phyloP scores from a whole-genome alignment of 2,888 invertebrate species.

The Corbicula japonica region DNA sequence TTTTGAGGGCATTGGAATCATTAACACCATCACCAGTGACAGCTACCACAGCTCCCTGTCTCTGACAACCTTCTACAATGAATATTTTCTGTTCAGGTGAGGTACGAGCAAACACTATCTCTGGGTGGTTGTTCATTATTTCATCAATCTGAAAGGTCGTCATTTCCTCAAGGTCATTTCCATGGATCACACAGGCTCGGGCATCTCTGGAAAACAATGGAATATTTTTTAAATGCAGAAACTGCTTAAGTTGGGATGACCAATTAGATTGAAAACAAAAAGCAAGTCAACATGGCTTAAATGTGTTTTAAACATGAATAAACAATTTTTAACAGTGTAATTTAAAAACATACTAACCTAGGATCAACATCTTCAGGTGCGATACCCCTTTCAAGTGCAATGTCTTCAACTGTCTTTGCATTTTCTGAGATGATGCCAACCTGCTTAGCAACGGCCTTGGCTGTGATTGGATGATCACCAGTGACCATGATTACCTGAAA shows the following conservation, averaged over 20 bases:
- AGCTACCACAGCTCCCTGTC: slow-evolving; percentile 92
- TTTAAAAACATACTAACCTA: too few species aligned
- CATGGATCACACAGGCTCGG: slow-evolving; percentile 87
- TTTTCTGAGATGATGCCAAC: slow-evolving; percentile 88
- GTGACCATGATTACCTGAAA: slow-evolving; percentile 88
- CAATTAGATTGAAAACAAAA: too few species aligned
- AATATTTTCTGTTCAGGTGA: slow-evolving; percentile 96
- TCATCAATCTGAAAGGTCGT: slow-evolving; percentile 95
- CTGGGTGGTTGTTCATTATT: slow-evolving; percentile 96
- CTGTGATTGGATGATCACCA: slow-evolving; percentile 89
- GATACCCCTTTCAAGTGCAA: slow-evolving; percentile 90
- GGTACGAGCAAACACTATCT: slow-evolving; percentile 98
- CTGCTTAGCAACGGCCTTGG: slow-evolving; percentile 88
- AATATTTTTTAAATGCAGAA: too few species aligned
- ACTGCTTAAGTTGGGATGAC: too few species aligned
- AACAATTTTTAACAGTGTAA: too few species aligned
- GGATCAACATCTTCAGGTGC: slow-evolving; percentile 86
- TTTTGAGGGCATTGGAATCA: slow-evolving; percentile 94
- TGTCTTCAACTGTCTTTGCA: slow-evolving; percentile 90
- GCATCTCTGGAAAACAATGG: too few species aligned
- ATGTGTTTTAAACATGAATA: too few species aligned
- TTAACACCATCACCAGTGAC: slow-evolving; percentile 96
- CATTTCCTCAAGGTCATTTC: slow-evolving; percentile 92
- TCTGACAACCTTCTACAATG: slow-evolving; percentile 93
- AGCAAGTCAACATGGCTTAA: too few species aligned